phyloP scores from a whole-genome alignment of 2,113 vertebrate species.

The Epinephelus fuscoguttatus region DNA sequence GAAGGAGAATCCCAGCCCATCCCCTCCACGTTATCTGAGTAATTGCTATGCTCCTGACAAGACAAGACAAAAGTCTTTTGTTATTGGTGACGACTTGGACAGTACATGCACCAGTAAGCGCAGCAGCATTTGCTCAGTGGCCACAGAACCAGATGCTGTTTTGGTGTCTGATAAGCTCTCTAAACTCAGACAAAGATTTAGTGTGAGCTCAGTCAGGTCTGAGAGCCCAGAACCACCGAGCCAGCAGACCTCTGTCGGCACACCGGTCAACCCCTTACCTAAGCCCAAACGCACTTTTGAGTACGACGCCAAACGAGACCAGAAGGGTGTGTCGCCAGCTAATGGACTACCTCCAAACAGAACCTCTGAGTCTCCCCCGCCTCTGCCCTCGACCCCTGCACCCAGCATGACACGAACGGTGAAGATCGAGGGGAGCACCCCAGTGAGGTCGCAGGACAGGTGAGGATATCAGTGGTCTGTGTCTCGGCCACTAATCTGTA shows the following conservation, averaged over 20 bases:
- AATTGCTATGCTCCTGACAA: slow-evolving; percentile 95
- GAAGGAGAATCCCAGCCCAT: slow-evolving; percentile 92
- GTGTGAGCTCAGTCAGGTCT: slow-evolving; percentile 79
- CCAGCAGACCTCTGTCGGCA: slow-evolving; percentile 80
- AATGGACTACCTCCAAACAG: slow-evolving; percentile 93
- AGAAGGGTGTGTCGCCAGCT: slow-evolving; percentile 85
- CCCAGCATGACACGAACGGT: slow-evolving; percentile 87
- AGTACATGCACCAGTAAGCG: slow-evolving; percentile 84
- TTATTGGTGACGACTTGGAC: slow-evolving; percentile 85
- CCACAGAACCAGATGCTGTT: slow-evolving; percentile 87
- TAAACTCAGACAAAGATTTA: slow-evolving; percentile 85
- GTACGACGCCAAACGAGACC: slow-evolving; percentile 94
- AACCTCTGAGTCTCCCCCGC: slow-evolving; percentile 89
- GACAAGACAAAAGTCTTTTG: slow-evolving; percentile 88
- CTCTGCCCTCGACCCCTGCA: slow-evolving; percentile 92
- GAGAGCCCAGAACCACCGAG: slow-evolving; percentile 82
- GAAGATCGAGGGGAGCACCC: slow-evolving; percentile 86
- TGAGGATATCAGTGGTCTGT: slow-evolving; percentile 76
- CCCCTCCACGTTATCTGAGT: slow-evolving; percentile 93
- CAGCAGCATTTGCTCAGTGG: slow-evolving; percentile 83
- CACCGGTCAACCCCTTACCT: slow-evolving; percentile 93
- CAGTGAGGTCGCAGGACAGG: slow-evolving; percentile 91
- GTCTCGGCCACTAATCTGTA: not conserved
- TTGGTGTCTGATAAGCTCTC: slow-evolving; percentile 86
- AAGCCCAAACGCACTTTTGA: slow-evolving; percentile 99